Evolutionary conservation across 2,113 vertebrate genomes (phyloP), one percentile per base, ranked within the genome.

Genomic region (Haemorhous mexicanus): DNA sequence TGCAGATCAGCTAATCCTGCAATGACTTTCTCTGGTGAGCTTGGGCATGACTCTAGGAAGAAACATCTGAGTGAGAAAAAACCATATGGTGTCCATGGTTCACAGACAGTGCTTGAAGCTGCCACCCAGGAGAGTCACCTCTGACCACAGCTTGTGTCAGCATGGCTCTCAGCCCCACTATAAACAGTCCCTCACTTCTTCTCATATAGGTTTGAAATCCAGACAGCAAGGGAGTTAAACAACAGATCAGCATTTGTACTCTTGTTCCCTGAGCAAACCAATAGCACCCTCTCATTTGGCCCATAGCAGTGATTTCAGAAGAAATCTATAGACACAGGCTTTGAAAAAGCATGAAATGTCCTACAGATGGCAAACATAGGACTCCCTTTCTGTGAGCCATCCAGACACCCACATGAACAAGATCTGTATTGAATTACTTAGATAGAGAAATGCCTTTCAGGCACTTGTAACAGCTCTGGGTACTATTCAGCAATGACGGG

Each of bases 351-450:
- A 58, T 87, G 77, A 81, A 10, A 90, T 93, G 37, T 83, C 27
- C 80, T 72, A 41, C 68, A 94, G 75, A 90, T 77, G 69, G 90
- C 87, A 97, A 96, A 87, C 52, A 69, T 12, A 70, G 86, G 87
- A 49, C 19, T 93, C 37, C 14, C 44, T 93, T 73, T 93, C 74
- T 91, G 73, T 61, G 27, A 81, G 26, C 37, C 72, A 27, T 46
- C 33, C 32, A 68, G 37, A 53, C 16, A 72, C 11, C 18, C 16
- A 49, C 43, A 17, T 12, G 13, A 27, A 37, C 16, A n/a, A 87
- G 35, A 73, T 21, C 26, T 69, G 17, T 53, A 39, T 79, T 96
- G 79, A 96, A 93, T 92, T 89, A 92, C 93, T 94, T 93, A 93
- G 56, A 44, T 0, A 14, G 43, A 33, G 58, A 95, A 93, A 89